Percentiles rank a stretch among this genome's conserved stretches.
Conservation (phyloP, 2,888 invertebrate genomes). For the Xestia rhomboidea region DNA sequence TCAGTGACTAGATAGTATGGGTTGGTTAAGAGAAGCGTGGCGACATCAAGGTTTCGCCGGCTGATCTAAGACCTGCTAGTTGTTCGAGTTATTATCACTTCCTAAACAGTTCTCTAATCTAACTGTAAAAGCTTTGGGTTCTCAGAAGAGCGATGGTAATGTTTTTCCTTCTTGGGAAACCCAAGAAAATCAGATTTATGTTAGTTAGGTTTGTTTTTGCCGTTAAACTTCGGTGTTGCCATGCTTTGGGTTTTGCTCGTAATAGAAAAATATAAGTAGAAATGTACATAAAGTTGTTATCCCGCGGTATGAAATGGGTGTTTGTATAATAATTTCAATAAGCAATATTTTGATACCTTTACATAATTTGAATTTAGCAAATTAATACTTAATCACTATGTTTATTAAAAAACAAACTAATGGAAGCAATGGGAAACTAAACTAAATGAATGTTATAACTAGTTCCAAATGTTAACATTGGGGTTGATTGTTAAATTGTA, state of each 20-base stretch:
- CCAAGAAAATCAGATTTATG: not conserved
- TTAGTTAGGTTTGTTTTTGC: not conserved
- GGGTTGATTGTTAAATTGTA: conserved; percentile 50
- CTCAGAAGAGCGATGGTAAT: not conserved
- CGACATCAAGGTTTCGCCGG: conserved; percentile 10
- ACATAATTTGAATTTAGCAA: conserved; percentile 55
- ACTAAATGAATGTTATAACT: conserved; percentile 35
- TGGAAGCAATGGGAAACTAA: conserved; percentile 27
- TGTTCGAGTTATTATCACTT: conserved; percentile 9
- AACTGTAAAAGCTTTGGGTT: not conserved
- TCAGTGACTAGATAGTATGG: conserved; percentile 8
- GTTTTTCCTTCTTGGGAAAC: not conserved
- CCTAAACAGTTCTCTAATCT: not conserved
- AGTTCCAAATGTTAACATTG: conserved; percentile 34
- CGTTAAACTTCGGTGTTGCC: conserved; percentile 23
- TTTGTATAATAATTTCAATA: conserved; percentile 60
- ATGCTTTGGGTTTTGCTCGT: conserved; percentile 15
- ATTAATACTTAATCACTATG: conserved; percentile 56
- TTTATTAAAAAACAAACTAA: conserved; percentile 40
- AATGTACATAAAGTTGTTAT: conserved; percentile 47
- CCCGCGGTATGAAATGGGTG: conserved; percentile 40
- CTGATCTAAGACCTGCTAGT: conserved; percentile 9
- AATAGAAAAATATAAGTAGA: conserved; percentile 19
- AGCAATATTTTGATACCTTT: conserved; percentile 64
- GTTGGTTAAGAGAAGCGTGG: conserved; percentile 21